These are phyloP conservation scores for Atrichornis clamosus DNA, from an alignment of 2,113 vertebrate genomes.

Conservation along the genomic window DNA sequence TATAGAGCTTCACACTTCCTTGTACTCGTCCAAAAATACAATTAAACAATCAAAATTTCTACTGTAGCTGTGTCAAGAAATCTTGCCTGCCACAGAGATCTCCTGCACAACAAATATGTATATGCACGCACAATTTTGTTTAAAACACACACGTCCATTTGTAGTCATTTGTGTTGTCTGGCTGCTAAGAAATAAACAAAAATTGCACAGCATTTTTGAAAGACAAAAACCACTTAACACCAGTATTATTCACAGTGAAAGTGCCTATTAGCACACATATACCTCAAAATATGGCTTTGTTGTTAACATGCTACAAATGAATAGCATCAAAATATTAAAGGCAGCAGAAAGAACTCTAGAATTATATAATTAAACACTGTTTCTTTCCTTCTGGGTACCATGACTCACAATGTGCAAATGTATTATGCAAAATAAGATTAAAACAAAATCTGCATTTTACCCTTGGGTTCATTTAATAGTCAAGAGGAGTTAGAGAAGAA, in stretches of 20 bases:
- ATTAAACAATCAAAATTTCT: not conserved
- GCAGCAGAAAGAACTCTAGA: not conserved
- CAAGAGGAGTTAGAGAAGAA: conserved; percentile 58
- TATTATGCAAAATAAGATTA: conserved; percentile 70
- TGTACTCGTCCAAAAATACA: not conserved
- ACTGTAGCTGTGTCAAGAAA: not conserved
- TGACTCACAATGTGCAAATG: conserved; percentile 64
- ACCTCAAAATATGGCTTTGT: not conserved
- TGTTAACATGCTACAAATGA: not conserved
- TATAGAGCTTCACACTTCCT: not conserved
- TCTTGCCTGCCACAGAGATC: not conserved
- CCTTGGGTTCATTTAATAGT: conserved; percentile 64
- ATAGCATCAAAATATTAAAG: conserved; percentile 14
- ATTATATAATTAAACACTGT: conserved; percentile 49
- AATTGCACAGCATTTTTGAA: not conserved
- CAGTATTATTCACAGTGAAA: not conserved
- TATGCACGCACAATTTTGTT: not conserved
- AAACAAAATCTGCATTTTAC: conserved; percentile 65
- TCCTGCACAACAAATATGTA: not conserved
- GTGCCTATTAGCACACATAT: not conserved
- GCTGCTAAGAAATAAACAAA: not conserved
- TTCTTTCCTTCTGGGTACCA: conserved; percentile 60
- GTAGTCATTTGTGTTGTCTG: not conserved
- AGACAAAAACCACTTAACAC: not conserved
- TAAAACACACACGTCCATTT: not conserved